Percentiles rank a stretch among this genome's conserved stretches.
Evolutionary conservation across 2,888 invertebrate species (phyloP).

Genomic region (Hirudinaria manillensis): DNA sequence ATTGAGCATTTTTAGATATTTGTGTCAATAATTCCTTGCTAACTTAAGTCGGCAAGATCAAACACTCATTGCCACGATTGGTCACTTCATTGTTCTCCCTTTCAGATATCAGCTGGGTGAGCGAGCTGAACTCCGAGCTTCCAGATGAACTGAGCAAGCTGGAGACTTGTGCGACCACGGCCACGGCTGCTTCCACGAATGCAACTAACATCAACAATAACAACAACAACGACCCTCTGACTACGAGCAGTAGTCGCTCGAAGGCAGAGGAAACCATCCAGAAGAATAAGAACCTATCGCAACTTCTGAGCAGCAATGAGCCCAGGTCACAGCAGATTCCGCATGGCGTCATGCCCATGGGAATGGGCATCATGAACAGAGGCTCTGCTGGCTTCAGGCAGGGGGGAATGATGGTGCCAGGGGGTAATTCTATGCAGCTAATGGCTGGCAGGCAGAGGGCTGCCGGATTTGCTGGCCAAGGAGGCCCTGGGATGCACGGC

Average conservation of each 20-base stretch:
- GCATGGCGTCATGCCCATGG: slow-evolving; percentile 6
- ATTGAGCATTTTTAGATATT: too few species aligned
- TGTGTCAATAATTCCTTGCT: too few species aligned
- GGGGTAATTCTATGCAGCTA: slow-evolving; percentile 20
- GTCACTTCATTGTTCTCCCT: background rate
- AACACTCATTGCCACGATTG: background rate
- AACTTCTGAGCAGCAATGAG: slow-evolving; percentile 31
- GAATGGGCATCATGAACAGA: slow-evolving; percentile 12
- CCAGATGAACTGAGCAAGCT: slow-evolving; percentile 36
- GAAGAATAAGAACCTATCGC: slow-evolving; percentile 33
- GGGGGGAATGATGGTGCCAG: slow-evolving; percentile 19
- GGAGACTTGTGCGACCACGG: slow-evolving; percentile 16
- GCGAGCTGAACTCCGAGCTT: slow-evolving; percentile 35
- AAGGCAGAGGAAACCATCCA: slow-evolving; percentile 35
- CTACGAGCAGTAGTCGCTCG: slow-evolving; percentile 5
- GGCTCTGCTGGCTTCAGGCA: slow-evolving; percentile 14
- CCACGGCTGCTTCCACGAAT: slow-evolving; percentile 7
- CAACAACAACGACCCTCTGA: slow-evolving; percentile 15
- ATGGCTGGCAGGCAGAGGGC: slow-evolving; percentile 25
- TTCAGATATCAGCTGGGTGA: slow-evolving; percentile 32
- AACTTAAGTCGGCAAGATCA: background rate
- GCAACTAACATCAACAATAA: background rate
- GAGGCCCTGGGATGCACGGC: slow-evolving; percentile 11
- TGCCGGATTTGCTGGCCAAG: slow-evolving; percentile 14
- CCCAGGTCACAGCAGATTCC: slow-evolving; percentile 5